Base-by-base conservation (phyloP, 1,140 invertebrate genomes). In the Drosophila varians region DNA sequence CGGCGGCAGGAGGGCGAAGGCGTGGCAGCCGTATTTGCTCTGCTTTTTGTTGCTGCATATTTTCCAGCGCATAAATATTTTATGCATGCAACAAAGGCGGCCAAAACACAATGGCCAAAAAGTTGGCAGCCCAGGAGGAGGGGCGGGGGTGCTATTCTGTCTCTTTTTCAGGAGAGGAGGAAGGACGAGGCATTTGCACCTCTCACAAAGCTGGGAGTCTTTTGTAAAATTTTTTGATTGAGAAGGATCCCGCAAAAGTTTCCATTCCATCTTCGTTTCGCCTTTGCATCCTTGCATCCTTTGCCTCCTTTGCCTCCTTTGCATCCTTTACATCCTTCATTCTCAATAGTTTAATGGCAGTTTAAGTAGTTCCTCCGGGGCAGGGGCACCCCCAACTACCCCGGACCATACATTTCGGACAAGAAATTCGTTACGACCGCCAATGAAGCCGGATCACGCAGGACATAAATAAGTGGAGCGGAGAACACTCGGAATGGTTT, bases 321-420 rank as follows among this genome's bases (percentile, higher is more conserved):
- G 28, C 28, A 31, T 31, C 28, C 28, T 45, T 57, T 45, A 31
- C 42, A 54, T 66, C 54, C 49, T 43, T 40, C 49, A 26, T 58
- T 74, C 64, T 52, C 73, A 79, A 88, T 87, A 87, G 87, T 90
- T 84, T 90, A 90, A 90, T 90, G 87, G 86, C 82, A 90, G 87
- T 90, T 90, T 90, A 90, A 90, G 88, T 84, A 77, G 78, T 90
- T 90, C 74, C 14, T 18, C 14, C n/a, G 82, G 43, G 18, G 31
- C 18, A 23, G 62, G 38, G 42, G 23, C 38, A 7, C 31, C 31
- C 2, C 11, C 36, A 28, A 7, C 26, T 9, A 7, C 26, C 3
- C 36, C 14, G 65, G 51, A 26, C 28, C 34, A 78, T 54, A 48
- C 38, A 60, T 65, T 68, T 68, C 42, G 31, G 38, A 7, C 21